Evolutionary conservation across 2,797 vertebrate genomes (phyloP).

Genomic region (Periparus ater): DNA sequence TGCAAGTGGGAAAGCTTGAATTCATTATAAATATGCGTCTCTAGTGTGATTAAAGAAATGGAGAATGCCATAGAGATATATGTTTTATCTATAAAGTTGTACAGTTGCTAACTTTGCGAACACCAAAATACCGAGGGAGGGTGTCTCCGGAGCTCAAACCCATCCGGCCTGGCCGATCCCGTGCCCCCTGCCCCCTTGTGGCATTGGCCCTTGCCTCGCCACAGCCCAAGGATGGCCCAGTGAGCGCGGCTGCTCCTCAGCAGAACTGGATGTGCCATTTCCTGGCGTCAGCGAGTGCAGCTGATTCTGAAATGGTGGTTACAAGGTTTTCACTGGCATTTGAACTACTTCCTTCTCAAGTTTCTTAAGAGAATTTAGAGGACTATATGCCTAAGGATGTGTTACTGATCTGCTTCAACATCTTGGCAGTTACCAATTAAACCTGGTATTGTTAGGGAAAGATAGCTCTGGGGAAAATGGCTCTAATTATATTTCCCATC

Average conservation of each 20-base stretch:
- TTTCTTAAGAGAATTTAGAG: neutral
- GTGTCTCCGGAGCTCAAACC: neutral
- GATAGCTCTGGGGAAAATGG: neutral
- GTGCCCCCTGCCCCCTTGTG: neutral
- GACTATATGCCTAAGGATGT: neutral
- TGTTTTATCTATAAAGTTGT: neutral
- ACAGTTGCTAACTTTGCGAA: neutral
- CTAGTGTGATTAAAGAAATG: neutral
- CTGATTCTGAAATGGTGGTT: neutral
- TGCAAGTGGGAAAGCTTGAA: neutral
- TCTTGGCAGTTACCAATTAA: neutral
- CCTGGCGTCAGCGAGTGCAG: neutral
- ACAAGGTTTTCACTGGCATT: neutral
- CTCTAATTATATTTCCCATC: neutral
- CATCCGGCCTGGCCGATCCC: accelerated
- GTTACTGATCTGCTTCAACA: neutral
- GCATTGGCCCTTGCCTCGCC: neutral
- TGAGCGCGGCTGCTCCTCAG: neutral
- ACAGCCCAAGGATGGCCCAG: neutral
- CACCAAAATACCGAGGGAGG: neutral
- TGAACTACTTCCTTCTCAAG: neutral
- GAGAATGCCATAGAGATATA: neutral
- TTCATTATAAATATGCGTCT: neutral
- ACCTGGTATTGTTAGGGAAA: neutral
- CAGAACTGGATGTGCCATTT: neutral